A percentile compares a stretch with the other conserved stretches of the same genome.
These are phyloP conservation scores for Serinus canaria DNA, from an alignment of 2,113 vertebrate species.

Conservation along the genomic window DNA sequence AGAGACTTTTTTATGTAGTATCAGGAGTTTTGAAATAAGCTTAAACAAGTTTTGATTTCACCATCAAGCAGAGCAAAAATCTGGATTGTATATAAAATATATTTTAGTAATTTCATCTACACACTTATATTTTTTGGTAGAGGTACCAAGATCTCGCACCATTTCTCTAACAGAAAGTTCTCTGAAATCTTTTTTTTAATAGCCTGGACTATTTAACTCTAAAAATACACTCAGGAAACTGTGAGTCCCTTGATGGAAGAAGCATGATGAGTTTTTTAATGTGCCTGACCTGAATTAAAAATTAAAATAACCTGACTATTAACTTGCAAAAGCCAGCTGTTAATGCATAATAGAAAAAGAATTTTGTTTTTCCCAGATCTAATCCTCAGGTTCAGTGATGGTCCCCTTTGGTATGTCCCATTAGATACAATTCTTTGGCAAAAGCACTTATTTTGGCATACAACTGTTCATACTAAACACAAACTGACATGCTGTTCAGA, in stretches of 20 bases:
- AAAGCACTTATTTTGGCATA: conserved; percentile 41
- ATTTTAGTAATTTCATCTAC: not conserved
- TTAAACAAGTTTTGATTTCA: not conserved
- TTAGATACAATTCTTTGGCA: conserved; percentile 58
- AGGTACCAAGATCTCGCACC: not conserved
- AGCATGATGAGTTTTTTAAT: not conserved
- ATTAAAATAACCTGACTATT: conserved; percentile 51
- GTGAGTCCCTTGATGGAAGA: not conserved
- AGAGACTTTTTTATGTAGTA: not conserved
- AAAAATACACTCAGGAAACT: not conserved
- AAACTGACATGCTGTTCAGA: conserved; percentile 13
- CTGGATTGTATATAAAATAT: not conserved
- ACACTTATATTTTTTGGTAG: not conserved
- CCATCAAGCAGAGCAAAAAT: not conserved
- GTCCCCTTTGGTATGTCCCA: conserved; percentile 59
- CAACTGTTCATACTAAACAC: conserved; percentile 60
- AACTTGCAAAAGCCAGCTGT: conserved; percentile 58
- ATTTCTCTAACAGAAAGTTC: not conserved
- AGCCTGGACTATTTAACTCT: not conserved
- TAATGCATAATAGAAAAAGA: conserved; percentile 69
- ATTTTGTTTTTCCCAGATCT: conserved; percentile 70
- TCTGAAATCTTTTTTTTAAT: not conserved
- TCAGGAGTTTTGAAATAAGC: not conserved
- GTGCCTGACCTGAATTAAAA: conserved; percentile 30
- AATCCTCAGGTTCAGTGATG: conserved; percentile 58